Evolutionary conservation across 2,113 vertebrate genomes (phyloP).

Genomic region (Vulpes vulpes): DNA sequence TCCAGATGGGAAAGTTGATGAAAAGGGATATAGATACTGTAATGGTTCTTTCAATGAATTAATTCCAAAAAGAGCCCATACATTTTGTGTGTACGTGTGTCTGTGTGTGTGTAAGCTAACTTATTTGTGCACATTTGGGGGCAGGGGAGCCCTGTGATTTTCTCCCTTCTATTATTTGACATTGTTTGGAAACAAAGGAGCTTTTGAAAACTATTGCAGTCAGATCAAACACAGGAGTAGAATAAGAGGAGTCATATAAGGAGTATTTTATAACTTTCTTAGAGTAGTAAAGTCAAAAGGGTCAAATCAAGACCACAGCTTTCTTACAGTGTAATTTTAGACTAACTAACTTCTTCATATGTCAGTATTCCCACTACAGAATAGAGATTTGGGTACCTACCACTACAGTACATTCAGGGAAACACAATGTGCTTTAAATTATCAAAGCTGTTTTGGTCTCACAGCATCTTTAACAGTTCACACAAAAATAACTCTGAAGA

Average conservation of each 20-base stretch:
- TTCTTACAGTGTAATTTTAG: slow-evolving; percentile 20
- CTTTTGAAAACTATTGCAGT: slow-evolving; percentile 69
- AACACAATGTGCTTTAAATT: neutral
- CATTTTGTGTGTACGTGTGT: neutral
- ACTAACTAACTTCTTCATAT: neutral
- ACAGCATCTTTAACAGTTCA: neutral
- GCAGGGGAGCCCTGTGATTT: neutral
- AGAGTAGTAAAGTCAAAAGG: slow-evolving; percentile 40
- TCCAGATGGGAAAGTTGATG: slow-evolving; percentile 92
- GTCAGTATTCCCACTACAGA: neutral
- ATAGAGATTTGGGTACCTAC: neutral
- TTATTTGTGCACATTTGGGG: slow-evolving; percentile 63
- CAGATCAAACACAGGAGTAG: slow-evolving; percentile 75
- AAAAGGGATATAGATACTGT: slow-evolving; percentile 85
- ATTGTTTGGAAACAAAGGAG: slow-evolving; percentile 52
- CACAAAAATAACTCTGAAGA: neutral
- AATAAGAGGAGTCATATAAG: slow-evolving; percentile 63
- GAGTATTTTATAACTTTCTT: slow-evolving; percentile 77
- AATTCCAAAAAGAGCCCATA: slow-evolving; percentile 71
- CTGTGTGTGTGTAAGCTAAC: slow-evolving; percentile 36
- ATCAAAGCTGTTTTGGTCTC: neutral
- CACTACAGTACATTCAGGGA: neutral
- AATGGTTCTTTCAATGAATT: slow-evolving; percentile 75
- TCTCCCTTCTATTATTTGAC: slow-evolving; percentile 73
- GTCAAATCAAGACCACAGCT: slow-evolving; percentile 65